Evolutionary conservation across 2,113 vertebrate species (phyloP), one percentile per base, ranked within the genome.

Genomic region (Corynorhinus townsendii): DNA sequence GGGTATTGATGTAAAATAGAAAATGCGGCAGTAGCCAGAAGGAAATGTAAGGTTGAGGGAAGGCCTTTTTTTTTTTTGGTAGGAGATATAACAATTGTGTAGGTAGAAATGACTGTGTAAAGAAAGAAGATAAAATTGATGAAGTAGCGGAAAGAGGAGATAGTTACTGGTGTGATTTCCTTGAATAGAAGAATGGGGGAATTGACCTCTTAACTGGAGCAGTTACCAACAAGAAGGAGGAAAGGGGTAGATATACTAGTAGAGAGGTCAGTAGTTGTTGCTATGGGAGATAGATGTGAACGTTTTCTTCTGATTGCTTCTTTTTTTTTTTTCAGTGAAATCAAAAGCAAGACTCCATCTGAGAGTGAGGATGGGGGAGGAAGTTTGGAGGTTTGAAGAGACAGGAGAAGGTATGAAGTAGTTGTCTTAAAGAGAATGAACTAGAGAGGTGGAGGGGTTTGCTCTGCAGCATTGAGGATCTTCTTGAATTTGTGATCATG

Each of bases 311-410:
- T 96, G 62, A 93, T 95, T 90, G 80, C 93, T 93, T 89, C 43
- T 91, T 79, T 82, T 86, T 82, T 52, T 82, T 59, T 59, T 59
- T 56, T 6, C 69, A 90, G 86, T 95, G 93, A 96, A 96, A 82
- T 96, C 85, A 92, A 87, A 95, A 83, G 69, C 76, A 93, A 81
- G 88, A 77, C 73, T 95, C 62, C 62, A 66, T 62, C 73, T 94
- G 87, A 95, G 90, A 96, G 92, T 94, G 94, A 95, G 93, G 73
- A 93, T 96, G 77, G 68, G 90, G 90, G 91, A 94, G 91, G 47
- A 93, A 76, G 64, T 88, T 94, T 97, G 92, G 72, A 95, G 94
- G 77, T 76, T 79, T 80, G 81, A 94, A 77, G 95, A 89, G 91
- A 82, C 69, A 95, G 90, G 79, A 86, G 83, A 94, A 91, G 87